Percentiles rank a stretch among this genome's conserved stretches.
phyloP scores from a whole-genome alignment of 2,113 vertebrate genomes.

The Rhombomys opimus region DNA sequence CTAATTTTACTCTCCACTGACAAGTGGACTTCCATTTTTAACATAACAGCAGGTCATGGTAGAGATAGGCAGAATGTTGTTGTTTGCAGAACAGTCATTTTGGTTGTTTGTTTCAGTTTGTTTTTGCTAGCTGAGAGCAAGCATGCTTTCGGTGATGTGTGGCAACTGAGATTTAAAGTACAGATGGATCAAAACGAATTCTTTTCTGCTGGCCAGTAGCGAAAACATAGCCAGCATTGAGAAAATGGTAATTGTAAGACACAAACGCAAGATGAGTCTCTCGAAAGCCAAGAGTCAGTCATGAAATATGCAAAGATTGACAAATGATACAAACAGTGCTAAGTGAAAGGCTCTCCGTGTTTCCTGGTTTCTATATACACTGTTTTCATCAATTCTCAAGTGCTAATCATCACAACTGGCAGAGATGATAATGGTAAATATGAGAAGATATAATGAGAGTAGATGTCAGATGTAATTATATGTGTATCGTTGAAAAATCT shows the following conservation, averaged over 20 bases:
- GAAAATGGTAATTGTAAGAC: conserved; percentile 11
- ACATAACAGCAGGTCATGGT: not conserved
- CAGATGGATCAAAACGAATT: not conserved
- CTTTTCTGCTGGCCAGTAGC: not conserved
- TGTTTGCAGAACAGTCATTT: not conserved
- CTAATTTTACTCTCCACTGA: not conserved
- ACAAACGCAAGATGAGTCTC: not conserved
- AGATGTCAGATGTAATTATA: conserved; percentile 31
- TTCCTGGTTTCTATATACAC: not conserved
- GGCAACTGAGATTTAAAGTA: not conserved
- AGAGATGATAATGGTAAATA: conserved; percentile 46
- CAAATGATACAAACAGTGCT: not conserved
- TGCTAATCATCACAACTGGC: conserved; percentile 51
- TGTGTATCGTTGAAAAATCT: not conserved
- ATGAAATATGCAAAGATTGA: conserved; percentile 5
- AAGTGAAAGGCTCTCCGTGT: not conserved
- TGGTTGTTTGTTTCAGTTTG: not conserved
- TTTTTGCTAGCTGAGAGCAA: not conserved
- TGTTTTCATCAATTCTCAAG: not conserved
- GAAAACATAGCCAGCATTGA: not conserved
- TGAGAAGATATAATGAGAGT: conserved; percentile 18
- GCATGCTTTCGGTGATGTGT: not conserved
- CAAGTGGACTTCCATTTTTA: not conserved
- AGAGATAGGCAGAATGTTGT: not conserved
- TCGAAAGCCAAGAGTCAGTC: not conserved